Evolutionary conservation across 2,888 invertebrate genomes (phyloP), one percentile per base, ranked within the genome.

Genomic region (Agriopis aurantiaria): DNA sequence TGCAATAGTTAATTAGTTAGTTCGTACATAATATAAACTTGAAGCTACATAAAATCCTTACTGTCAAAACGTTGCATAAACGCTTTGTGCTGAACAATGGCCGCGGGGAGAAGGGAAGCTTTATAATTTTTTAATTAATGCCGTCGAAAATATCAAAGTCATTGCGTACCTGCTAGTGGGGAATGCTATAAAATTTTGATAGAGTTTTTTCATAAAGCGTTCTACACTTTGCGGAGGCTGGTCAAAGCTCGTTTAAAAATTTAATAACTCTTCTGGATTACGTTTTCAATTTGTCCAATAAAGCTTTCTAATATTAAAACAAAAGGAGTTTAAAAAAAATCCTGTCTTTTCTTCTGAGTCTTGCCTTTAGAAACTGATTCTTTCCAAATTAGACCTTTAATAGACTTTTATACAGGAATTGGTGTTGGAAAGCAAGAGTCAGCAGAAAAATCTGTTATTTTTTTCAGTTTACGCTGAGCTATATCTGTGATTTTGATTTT

Each of bases 41-140:
- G 33, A 33, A 33, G 5, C 33, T 4, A 33, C 33, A 33, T 33
- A 33, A 3, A 33, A 33, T 33, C 56, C 70, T 33, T 66, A 71
- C 70, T 71, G 66, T 0, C 14, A 43, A 11, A 23, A 12, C 14
- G 40, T 7, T 59, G 57, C 48, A 43, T 68, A 65, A 72, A 72
- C 63, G 73, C 71, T 75, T 70, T 69, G 66, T 72, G 65, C 51
- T 63, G 77, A 77, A 77, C 77, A 77, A 77, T 73, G 71, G 83
- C 77, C 73, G 80, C 76, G 78, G 82, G 79, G 74, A 82, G 82
- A 78, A 83, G 82, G 87, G 91, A 91, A 92, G 93, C 93, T 92
- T 91, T 92, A 93, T 93, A 93, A 91, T 93, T 94, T 94, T 94
- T 95, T 94, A 94, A 94, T 95, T 94, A 94, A 94, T 92, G 80